Evolutionary conservation across 2,888 invertebrate species (phyloP), one percentile per base, ranked within the genome.

Genomic region (Nebria salina): DNA sequence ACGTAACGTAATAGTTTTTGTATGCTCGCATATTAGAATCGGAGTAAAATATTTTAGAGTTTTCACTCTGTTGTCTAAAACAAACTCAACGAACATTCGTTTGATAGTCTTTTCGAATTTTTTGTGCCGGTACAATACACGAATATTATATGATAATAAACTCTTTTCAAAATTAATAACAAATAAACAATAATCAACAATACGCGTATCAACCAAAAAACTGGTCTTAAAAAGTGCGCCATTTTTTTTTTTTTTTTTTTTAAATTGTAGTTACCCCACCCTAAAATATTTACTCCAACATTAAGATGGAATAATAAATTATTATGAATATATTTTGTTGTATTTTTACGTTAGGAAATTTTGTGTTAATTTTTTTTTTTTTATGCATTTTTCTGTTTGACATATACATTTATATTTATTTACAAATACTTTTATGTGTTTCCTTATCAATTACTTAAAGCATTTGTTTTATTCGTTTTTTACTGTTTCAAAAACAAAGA

Each of bases 401-500:
- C 73, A 80, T 81, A 76, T 81, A 81, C 76, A 76, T 76, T 76
- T 76, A 81, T 73, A 76, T 76, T 72, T 76, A 81, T 81, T 81
- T 81, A 81, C 81, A 81, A 81, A 81, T 81, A 81, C 75, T 42
- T 75, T 75, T 73, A 54, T 72, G 74, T 73, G 75, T 76, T 34
- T 68, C 75, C 81, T 81, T 81, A 81, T 81, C 76, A 84, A 84
- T 85, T 87, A 87, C 85, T 87, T 87, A 87, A 87, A 87, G 87
- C 87, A 86, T 86, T 86, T 84, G 85, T 83, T 84, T 86, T 85
- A 84, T 84, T 84, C 80, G 76, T 83, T 81, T 81, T 43, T 54
- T 54, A 54, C 8, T 54, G 75, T 81, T 81, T 81, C 76, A 76
- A 81, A 81, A 81, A 75, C 73, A 76, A 81, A 81, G 81, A 81